Evolutionary conservation across 2,113 vertebrate species (phyloP), one percentile per base, ranked within the genome.

Genomic region (Cebus imitator): DNA sequence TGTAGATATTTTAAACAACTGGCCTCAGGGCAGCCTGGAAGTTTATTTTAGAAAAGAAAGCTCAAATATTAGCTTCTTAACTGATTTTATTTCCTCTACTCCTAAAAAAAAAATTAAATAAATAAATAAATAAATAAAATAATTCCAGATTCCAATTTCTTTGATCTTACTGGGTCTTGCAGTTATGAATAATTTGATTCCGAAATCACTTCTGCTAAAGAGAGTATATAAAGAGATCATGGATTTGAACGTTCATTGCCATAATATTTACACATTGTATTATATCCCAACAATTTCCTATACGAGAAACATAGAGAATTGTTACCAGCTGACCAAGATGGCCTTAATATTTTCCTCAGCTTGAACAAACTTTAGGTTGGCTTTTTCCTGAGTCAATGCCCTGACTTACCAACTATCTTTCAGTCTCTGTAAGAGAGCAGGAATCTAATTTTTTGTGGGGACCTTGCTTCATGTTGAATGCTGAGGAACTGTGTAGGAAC

Each of bases 21-120:
- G 23, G 21, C 52, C 32, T 89, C 17, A 57, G 61, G 27, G 81
- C 6, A 78, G 23, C 10, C 40, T 96, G 40, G 45, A 86, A 84
- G 6, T 89, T 97, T 96, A 10, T 91, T 79, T 89, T 80, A 89
- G 72, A 40, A 91, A 95, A 83, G 3, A 78, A 95, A 95, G 21
- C 14, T 18, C 25, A 88, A 95, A 79, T 87, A 76, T 88, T 88
- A 94, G 20, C 70, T 95, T 81, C 21, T 76, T 43, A 93, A 73
- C 2, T 82, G 20, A 37, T 83, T 82, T 75, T 13, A 78, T 85
- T 90, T 86, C 57, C 81, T 30, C 92, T 90, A 30, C 0, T 89
- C 4, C 50, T 76, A 61, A 82, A 61, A 48, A 78, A 27, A 30
- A 58, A 13, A 52, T 17, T 52, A 52, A 52, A 18, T 52, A 52